A percentile compares a stretch with the other conserved stretches of the same genome.
Evolutionary conservation across 1,140 invertebrate genomes (phyloP).

Genomic region (Drosophila oshimai): DNA sequence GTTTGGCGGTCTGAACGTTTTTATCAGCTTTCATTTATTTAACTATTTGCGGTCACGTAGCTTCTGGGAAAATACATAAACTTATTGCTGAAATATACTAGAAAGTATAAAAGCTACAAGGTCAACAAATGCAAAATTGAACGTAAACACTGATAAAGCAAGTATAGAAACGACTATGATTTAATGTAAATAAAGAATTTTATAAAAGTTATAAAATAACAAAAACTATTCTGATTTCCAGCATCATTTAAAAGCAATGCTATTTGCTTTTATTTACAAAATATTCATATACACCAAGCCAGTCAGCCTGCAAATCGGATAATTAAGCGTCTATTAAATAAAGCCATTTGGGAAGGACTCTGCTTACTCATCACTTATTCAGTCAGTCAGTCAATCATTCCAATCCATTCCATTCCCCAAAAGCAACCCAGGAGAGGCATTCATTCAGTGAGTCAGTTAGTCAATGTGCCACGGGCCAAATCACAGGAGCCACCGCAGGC

Average conservation of each 20-base stretch:
- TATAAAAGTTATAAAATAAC: no score
- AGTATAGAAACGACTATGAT: no score
- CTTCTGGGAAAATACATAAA: slow-evolving; percentile 21
- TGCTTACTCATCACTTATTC: slow-evolving; percentile 8
- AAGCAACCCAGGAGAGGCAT: neutral
- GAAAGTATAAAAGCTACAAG: neutral
- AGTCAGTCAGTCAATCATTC: slow-evolving; percentile 30
- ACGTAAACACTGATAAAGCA: neutral
- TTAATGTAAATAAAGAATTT: no score
- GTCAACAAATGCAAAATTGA: neutral
- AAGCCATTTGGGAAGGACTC: neutral
- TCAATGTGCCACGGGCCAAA: slow-evolving; percentile 53
- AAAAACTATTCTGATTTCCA: no score
- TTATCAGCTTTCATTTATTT: neutral
- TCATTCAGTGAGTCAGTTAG: slow-evolving; percentile 41
- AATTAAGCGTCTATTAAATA: slow-evolving; percentile 2
- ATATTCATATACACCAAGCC: neutral
- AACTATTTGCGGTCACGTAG: slow-evolving; percentile 40
- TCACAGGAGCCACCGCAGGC: slow-evolving; percentile 17
- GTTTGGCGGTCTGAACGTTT: neutral
- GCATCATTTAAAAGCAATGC: neutral
- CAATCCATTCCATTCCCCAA: slow-evolving; percentile 15
- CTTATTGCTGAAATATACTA: neutral
- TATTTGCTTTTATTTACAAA: neutral
- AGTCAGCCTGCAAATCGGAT: neutral